These are phyloP conservation scores for Stylophora pistillata DNA, from an alignment of 64 coral and sea anemone species.

Conservation along the genomic window DNA sequence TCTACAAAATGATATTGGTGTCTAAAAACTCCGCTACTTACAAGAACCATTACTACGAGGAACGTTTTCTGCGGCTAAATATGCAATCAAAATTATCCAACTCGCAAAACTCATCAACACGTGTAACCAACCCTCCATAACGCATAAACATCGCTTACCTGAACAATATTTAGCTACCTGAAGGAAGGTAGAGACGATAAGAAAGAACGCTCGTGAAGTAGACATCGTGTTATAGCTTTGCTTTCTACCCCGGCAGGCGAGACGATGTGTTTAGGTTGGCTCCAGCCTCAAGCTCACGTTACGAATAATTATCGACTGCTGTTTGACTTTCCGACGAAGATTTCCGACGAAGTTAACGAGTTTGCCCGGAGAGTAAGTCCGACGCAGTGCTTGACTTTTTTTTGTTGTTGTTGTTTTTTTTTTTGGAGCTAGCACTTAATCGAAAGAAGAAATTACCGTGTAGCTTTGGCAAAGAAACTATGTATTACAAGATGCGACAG, in stretches of 20 bases:
- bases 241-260: background rate
- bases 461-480: background rate
- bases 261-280: background rate
- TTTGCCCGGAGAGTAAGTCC: background rate
- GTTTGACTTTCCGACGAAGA: background rate
- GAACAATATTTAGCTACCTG: background rate
- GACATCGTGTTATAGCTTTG: background rate
- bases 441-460: too few species aligned
- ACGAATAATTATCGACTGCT: constrained; percentile 5
- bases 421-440: too few species aligned
- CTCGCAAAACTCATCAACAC: background rate
- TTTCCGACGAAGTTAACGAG: constrained; percentile 4
- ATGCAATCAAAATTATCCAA: background rate
- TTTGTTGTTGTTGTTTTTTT: too few species aligned
- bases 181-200: background rate
- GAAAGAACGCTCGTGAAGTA: background rate
- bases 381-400: too few species aligned
- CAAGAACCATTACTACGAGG: background rate
- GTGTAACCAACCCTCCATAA: background rate
- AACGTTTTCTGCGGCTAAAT: background rate
- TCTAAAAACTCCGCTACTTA: background rate
- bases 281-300: background rate
- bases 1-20: background rate
- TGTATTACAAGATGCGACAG: background rate
- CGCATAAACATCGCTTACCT: background rate